Evolutionary conservation across 2,113 vertebrate species (phyloP), one percentile per base, ranked within the genome.

Genomic region (Natator depressus): DNA sequence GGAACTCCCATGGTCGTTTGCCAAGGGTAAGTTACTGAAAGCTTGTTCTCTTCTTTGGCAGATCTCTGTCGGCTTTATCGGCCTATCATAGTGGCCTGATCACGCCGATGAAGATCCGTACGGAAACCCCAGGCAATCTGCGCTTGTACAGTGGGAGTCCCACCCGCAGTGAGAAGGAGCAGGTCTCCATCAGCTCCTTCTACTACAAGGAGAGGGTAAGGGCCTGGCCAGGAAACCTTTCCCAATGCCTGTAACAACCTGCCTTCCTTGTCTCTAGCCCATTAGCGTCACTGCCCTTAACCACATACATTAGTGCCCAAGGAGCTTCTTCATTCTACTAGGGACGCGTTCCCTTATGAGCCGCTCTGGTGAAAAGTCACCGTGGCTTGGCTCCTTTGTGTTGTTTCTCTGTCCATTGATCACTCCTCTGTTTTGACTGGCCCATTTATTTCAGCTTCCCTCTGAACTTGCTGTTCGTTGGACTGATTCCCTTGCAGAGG

Each of bases 161-260:
- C 0, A 99, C 99, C 0, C 99, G 99, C 87, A 99, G 98, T 0
- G 99, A 99, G 97, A 99, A 99, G 96, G 99, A 99, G 93, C 99
- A 99, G 65, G 99, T 99, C 91, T 99, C 99, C 97, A 99, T 99
- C 92, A 99, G 99, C 42, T 99, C 99, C 96, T 99, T 99, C 98
- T 99, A 99, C 98, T 99, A 99, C 95, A 99, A 99, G 98, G 99
- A 99, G 80, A 98, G 99, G 98, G 99, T 99, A 98, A 98, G 98
- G 80, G 35, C 46, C 38, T 24, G 24, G 27, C 69, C 38, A 22
- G 19, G 94, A 27, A 38, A n/a, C 50, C 78, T 89, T 79, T 75
- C 57, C 49, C 49, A 8, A 0, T n/a, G 25, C 47, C 57, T 75
- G 87, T 80, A 84, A 4, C 59, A 16, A 22, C 42, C 22, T 90